Conservation (phyloP, 2,888 invertebrate species). For the Elmis aenea region DNA sequence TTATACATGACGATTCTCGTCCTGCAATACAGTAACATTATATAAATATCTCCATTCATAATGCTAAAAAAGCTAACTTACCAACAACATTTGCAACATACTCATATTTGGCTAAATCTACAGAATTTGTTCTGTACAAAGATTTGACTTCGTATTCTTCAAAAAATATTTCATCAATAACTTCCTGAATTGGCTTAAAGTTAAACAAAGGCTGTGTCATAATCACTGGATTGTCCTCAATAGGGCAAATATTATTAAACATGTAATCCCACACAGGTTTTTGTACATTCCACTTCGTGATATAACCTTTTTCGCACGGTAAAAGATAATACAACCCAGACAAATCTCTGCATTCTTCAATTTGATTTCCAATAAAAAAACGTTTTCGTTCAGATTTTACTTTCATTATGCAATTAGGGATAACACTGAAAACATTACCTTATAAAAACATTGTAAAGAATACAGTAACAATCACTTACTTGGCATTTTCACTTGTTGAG, state of each 20-base stretch:
- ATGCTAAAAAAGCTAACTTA: slow-evolving; percentile 6
- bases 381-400: slow-evolving; percentile 93
- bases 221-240: slow-evolving; percentile 73
- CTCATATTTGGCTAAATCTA: slow-evolving; percentile 73
- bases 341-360: slow-evolving; percentile 93
- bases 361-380: slow-evolving; percentile 89
- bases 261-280: slow-evolving; percentile 95
- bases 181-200: slow-evolving; percentile 88
- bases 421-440: slow-evolving; percentile 51
- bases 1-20: slow-evolving; percentile 46
- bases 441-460: slow-evolving; percentile 7
- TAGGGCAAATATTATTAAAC: slow-evolving; percentile 79
- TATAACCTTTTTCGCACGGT: slow-evolving; percentile 91
- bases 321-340: slow-evolving; percentile 91
- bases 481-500: slow-evolving; percentile 61
- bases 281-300: slow-evolving; percentile 94
- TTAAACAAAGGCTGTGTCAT: slow-evolving; percentile 94
- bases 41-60: not conserved
- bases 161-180: slow-evolving; percentile 92
- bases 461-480: slow-evolving; percentile 49
- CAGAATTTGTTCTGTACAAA: slow-evolving; percentile 72
- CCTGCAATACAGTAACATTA: slow-evolving; percentile 12
- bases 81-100: slow-evolving; percentile 42
- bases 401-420: slow-evolving; percentile 97
- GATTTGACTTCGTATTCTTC: slow-evolving; percentile 93